Conservation (phyloP, 2,797 vertebrate species). For the Acrocephalus scirpaceus region DNA sequence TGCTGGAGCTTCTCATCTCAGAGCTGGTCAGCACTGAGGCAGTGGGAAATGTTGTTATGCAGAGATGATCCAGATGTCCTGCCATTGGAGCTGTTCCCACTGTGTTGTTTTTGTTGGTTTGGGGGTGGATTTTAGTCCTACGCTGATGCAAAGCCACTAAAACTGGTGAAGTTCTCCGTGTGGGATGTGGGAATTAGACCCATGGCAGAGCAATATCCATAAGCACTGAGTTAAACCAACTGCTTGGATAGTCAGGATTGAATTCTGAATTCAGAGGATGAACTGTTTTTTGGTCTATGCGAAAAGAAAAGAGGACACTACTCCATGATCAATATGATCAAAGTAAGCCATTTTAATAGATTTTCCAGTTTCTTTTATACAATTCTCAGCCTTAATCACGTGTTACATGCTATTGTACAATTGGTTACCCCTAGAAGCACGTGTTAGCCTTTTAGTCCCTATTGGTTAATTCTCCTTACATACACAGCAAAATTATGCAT, state of each 20-base stretch:
- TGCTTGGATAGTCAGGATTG: background rate
- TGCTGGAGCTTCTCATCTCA: too few relatives aligned
- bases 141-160: background rate
- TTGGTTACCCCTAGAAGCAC: too few relatives aligned
- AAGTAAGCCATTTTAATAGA: too few relatives aligned
- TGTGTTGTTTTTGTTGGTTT: accelerated
- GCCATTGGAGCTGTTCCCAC: background rate
- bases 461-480: too few relatives aligned
- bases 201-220: accelerated
- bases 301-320: too few relatives aligned
- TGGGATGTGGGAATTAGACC: background rate
- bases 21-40: background rate
- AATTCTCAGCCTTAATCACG: too few relatives aligned
- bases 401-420: too few relatives aligned
- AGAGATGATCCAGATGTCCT: background rate
- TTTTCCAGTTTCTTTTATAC: too few relatives aligned
- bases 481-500: too few relatives aligned
- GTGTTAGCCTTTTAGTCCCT: too few relatives aligned
- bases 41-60: background rate
- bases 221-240: background rate
- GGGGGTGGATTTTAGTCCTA: background rate
- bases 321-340: too few relatives aligned
- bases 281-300: background rate
- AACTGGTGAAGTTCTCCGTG: background rate
- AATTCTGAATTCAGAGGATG: background rate